Percentiles rank a stretch among this genome's conserved stretches.
These are phyloP conservation scores for Brienomyrus longianalis DNA, from an alignment of 2,113 vertebrate species.

Conservation along the genomic window DNA sequence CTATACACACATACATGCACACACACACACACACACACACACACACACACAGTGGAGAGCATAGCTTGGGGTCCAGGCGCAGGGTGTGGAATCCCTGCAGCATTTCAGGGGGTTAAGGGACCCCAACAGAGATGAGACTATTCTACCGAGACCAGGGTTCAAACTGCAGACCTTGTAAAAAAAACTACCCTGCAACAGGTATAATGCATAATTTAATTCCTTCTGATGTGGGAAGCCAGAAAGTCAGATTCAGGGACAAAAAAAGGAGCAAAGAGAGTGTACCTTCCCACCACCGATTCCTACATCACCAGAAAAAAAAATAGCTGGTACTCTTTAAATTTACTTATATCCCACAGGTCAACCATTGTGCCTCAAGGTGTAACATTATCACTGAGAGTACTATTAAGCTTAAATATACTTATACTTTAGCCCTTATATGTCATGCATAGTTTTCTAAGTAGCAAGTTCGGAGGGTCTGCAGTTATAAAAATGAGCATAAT, in stretches of 20 bases:
- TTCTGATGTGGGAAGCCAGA: background rate
- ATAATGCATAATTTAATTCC: background rate
- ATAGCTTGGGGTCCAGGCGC: background rate
- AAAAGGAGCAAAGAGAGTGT: background rate
- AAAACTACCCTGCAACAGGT: background rate
- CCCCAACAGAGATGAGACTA: background rate
- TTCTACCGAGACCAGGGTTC: background rate
- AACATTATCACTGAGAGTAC: background rate
- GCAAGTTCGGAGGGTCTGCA: background rate
- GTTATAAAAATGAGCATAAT: background rate
- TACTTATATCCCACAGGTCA: background rate
- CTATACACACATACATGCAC: background rate
- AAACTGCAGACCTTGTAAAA: background rate
- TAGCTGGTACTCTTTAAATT: background rate
- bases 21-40: background rate
- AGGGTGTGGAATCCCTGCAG: background rate
- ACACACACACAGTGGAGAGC: background rate
- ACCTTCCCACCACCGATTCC: background rate
- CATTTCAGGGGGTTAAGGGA: background rate
- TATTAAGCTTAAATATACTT: background rate
- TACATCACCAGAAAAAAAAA: background rate
- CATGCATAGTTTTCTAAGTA: background rate
- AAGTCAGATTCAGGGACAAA: background rate
- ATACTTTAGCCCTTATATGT: background rate
- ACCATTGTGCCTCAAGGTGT: background rate